These are phyloP conservation scores for Jacana jacana DNA, from an alignment of 2,113 vertebrate species.

Conservation along the genomic window DNA sequence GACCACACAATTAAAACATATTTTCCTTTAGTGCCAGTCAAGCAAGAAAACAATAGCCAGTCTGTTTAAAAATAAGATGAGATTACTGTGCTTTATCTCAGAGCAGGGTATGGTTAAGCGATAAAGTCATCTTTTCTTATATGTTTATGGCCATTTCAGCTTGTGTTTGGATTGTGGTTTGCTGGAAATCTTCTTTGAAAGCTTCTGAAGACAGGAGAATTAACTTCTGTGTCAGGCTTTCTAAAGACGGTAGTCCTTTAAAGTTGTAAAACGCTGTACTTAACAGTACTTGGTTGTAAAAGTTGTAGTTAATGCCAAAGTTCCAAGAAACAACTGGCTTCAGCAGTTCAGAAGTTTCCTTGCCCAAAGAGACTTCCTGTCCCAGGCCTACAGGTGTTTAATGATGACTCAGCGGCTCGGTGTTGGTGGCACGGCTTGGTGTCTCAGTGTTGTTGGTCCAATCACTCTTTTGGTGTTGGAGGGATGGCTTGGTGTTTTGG, in stretches of 20 bases:
- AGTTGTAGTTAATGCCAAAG: not conserved
- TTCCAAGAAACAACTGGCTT: not conserved
- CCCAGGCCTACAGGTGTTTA: not conserved
- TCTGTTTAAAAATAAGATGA: constrained; percentile 11
- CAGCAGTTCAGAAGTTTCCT: not conserved
- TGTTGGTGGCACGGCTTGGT: no score
- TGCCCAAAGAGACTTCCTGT: not conserved
- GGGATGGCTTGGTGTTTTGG: not conserved
- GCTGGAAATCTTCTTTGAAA: not conserved
- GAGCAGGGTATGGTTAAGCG: not conserved
- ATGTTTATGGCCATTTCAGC: not conserved
- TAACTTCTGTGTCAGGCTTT: not conserved
- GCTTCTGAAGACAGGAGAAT: not conserved
- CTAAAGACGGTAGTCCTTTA: not conserved
- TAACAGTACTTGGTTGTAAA: no score
- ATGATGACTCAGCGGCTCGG: not conserved
- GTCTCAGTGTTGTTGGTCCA: not conserved
- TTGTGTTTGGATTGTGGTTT: not conserved
- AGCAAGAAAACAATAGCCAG: constrained; percentile 2
- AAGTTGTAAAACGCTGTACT: no score
- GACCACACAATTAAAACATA: not conserved
- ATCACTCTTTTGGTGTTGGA: not conserved
- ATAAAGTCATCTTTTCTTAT: not conserved
- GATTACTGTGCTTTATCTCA: not conserved
- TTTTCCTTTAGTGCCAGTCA: not conserved